phyloP scores from a whole-genome alignment of 2,888 invertebrate species.

The Tiliacea aurago region DNA sequence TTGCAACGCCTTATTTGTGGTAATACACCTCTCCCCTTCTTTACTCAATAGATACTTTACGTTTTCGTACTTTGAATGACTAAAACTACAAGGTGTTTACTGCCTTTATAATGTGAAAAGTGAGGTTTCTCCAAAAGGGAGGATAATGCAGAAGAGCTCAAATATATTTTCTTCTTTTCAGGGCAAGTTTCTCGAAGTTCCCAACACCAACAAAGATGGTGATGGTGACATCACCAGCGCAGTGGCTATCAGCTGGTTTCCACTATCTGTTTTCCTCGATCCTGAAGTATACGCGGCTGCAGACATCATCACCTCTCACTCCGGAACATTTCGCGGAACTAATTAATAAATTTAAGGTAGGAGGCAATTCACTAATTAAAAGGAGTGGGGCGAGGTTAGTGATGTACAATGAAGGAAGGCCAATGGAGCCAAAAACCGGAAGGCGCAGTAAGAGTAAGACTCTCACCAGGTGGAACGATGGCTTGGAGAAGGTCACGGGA shows the following conservation, averaged over 20 bases:
- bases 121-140: too few species aligned
- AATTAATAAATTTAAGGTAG: slow-evolving; percentile 76
- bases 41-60: too few species aligned
- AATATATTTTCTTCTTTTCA: slow-evolving; percentile 35
- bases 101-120: too few species aligned
- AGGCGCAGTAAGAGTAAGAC: too few species aligned
- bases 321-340: slow-evolving; percentile 70
- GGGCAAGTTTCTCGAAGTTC: slow-evolving; percentile 65
- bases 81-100: too few species aligned
- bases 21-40: slow-evolving; percentile 43
- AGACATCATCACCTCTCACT: slow-evolving; percentile 69
- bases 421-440: neutral
- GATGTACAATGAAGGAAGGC: neutral
- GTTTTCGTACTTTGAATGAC: too few species aligned
- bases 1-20: slow-evolving; percentile 74
- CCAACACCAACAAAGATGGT: slow-evolving; percentile 72
- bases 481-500: neutral
- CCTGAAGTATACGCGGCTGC: slow-evolving; percentile 73
- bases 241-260: slow-evolving; percentile 77
- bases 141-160: too few species aligned
- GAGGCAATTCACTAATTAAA: neutral
- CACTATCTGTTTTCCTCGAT: slow-evolving; percentile 69
- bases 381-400: neutral
- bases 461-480: neutral
- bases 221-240: slow-evolving; percentile 73